Evolutionary conservation across 2,888 invertebrate genomes (phyloP).

Genomic region (Brenthis ino): DNA sequence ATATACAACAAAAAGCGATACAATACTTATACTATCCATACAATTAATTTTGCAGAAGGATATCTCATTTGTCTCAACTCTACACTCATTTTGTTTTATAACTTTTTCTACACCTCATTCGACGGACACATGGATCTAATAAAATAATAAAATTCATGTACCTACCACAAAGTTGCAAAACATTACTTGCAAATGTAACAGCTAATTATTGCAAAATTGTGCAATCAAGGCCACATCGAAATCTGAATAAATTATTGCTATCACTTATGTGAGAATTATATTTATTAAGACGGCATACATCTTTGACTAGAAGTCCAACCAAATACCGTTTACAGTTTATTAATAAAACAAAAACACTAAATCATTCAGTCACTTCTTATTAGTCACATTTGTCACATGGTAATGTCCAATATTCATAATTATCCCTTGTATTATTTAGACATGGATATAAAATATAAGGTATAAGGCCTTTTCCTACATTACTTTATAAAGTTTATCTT

Average conservation of each 20-base stretch:
- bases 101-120: too few relatives aligned
- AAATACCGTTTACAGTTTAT: slow-evolving; percentile 15
- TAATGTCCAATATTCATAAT: slow-evolving; percentile 18
- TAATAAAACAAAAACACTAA: slow-evolving; percentile 6
- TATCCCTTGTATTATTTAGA: slow-evolving; percentile 1
- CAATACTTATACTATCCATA: neutral
- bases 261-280: slow-evolving; percentile 35
- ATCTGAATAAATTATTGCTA: slow-evolving; percentile 53
- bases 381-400: slow-evolving; percentile 8
- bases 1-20: slow-evolving; percentile 1
- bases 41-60: neutral
- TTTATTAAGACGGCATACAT: slow-evolving; percentile 31
- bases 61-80: neutral
- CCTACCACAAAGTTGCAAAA: slow-evolving; percentile 1
- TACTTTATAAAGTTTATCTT: neutral
- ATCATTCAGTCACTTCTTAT: neutral
- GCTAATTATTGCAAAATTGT: slow-evolving; percentile 49
- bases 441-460: neutral
- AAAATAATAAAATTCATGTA: neutral
- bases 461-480: neutral
- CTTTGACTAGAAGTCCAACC: slow-evolving; percentile 47
- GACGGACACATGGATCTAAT: neutral
- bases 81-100: too few relatives aligned
- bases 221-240: slow-evolving; percentile 55
- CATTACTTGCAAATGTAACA: slow-evolving; percentile 15